Base-by-base conservation (phyloP, 2,888 invertebrate species). In the Linnaemya tessellans region DNA sequence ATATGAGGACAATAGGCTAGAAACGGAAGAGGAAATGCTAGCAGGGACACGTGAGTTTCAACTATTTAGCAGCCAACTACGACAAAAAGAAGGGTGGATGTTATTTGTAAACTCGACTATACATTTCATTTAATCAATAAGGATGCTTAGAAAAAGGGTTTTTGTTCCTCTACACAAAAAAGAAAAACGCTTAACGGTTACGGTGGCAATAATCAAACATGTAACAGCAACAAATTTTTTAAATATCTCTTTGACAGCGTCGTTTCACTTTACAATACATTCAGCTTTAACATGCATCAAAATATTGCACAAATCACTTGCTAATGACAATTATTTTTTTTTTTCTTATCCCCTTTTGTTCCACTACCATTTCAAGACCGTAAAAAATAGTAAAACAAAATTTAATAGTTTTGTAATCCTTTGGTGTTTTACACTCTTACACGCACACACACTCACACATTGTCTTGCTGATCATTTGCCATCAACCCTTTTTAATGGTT, bases 161-260 rank as follows among this genome's bases (percentile, higher is more conserved):
- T 86, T 62, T 51, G 49, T 15, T 35, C n/a, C n/a, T n/a, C n/a
- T n/a, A n/a, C n/a, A n/a, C n/a, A n/a, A n/a, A n/a, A n/a, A n/a
- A n/a, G n/a, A n/a, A n/a, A n/a, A n/a, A 20, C 46, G 18, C 41
- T 1, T 10, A 73, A 75, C 65, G 49, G 82, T 80, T 79, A 74
- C 67, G 78, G 80, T 84, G 89, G 88, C 90, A 90, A 90, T 90
- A 89, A 86, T 79, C 89, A 81, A 64, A 78, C 75, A 88, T 88
- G 74, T 62, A 88, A 88, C 88, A 70, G 4, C 35, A 7, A 78
- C 20, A 67, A 70, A 64, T 90, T 89, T 89, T 89, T 87, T 88
- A 88, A 90, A 88, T 89, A 88, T 89, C 89, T 89, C 87, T 88
- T 84, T 86, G 74, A 71, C 74, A 78, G 1, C 54, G 64, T 51